Evolutionary conservation across 2,888 invertebrate species (phyloP).

Genomic region (Spodoptera littoralis): DNA sequence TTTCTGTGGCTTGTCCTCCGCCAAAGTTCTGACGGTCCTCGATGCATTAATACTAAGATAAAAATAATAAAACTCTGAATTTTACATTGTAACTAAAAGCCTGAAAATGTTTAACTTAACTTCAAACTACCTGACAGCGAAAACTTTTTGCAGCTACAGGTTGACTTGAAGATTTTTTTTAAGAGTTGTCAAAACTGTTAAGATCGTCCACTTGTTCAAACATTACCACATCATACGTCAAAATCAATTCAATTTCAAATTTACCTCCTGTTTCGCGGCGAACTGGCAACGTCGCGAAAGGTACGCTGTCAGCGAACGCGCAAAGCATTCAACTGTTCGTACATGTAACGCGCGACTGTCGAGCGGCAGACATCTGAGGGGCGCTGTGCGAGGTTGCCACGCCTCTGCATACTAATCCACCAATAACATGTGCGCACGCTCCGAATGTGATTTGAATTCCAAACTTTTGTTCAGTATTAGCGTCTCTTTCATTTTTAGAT

Average conservation of each 20-base stretch:
- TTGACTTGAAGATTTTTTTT: neutral
- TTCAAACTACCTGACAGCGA: neutral
- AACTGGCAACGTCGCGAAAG: constrained; percentile 80
- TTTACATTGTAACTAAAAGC: neutral
- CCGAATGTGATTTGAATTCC: constrained; percentile 63
- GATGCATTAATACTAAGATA: too few species aligned
- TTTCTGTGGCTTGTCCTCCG: too few species aligned
- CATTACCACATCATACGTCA: constrained; percentile 55
- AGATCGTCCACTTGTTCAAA: constrained; percentile 37
- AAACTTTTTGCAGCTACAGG: constrained; percentile 11
- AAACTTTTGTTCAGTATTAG: constrained; percentile 51
- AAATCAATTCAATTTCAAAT: constrained; percentile 64
- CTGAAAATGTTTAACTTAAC: constrained; percentile 1
- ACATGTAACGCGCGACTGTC: constrained; percentile 81
- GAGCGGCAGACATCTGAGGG: constrained; percentile 78
- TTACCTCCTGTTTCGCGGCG: constrained; percentile 81
- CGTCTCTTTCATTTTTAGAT: constrained; percentile 58
- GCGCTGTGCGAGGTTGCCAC: constrained; percentile 77
- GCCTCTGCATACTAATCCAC: constrained; percentile 71
- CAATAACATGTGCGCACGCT: constrained; percentile 68
- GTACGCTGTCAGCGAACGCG: constrained; percentile 78
- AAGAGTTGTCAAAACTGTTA: constrained; percentile 20
- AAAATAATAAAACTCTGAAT: neutral
- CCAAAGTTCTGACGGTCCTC: neutral
- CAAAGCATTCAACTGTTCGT: constrained; percentile 86